phyloP scores from a whole-genome alignment of 2,113 vertebrate genomes.

The Crotalus helleri region DNA sequence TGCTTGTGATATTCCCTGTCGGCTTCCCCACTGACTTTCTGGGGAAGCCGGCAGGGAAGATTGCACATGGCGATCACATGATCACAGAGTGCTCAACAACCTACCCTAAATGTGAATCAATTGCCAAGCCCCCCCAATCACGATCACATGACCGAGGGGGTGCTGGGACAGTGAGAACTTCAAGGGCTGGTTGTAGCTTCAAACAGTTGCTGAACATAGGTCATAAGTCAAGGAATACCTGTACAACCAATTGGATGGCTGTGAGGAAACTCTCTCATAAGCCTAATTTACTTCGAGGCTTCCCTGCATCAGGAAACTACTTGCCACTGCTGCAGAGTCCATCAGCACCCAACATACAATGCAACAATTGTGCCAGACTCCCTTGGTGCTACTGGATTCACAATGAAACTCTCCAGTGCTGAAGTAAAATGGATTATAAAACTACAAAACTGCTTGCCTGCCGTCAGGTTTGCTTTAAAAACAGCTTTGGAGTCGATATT shows the following conservation, averaged over 20 bases:
- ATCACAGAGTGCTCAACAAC: not conserved
- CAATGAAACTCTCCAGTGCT: not conserved
- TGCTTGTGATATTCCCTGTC: not conserved
- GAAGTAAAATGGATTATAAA: not conserved
- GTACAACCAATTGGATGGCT: not conserved
- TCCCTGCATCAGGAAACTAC: not conserved
- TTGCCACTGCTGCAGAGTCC: not conserved
- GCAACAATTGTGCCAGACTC: not conserved
- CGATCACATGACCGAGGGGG: not conserved
- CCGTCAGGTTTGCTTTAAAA: not conserved
- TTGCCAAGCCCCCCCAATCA: not conserved
- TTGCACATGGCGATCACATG: not conserved
- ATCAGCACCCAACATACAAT: accelerated
- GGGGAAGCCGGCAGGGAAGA: no score
- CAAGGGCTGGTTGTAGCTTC: not conserved
- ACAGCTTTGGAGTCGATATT: not conserved
- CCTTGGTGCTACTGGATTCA: not conserved
- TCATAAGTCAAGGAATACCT: not conserved
- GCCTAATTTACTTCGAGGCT: not conserved
- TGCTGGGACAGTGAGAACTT: not conserved
- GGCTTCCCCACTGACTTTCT: not conserved
- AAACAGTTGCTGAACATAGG: not conserved
- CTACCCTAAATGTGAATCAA: not conserved
- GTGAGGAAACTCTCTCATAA: not conserved
- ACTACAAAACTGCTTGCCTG: not conserved